phyloP scores from a whole-genome alignment of 2,113 vertebrate species.

The Hepsetus odoe region DNA sequence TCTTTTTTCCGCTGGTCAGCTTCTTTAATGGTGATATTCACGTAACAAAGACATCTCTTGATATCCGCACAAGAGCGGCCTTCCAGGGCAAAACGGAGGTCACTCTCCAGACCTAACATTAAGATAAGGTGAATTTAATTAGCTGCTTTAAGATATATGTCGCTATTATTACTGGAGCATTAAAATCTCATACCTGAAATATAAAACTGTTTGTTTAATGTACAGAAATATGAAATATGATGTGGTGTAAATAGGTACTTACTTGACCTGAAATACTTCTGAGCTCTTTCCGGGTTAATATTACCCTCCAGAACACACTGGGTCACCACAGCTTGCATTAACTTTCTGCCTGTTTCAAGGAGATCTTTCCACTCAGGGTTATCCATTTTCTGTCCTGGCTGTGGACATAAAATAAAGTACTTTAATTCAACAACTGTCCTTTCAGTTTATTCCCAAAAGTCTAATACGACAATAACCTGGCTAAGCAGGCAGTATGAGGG shows the following conservation, averaged over 20 bases:
- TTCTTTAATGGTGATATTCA: slow-evolving; percentile 67
- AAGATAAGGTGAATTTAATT: neutral
- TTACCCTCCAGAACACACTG: slow-evolving; percentile 62
- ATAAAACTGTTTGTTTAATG: too few relatives aligned
- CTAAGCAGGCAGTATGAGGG: slow-evolving; percentile 68
- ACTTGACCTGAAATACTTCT: slow-evolving; percentile 73
- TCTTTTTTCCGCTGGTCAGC: slow-evolving; percentile 36
- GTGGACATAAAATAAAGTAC: neutral
- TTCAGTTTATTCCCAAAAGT: too few relatives aligned
- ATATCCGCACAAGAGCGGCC: slow-evolving; percentile 50
- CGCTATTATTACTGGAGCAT: too few relatives aligned
- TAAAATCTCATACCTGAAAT: neutral
- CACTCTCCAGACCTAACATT: slow-evolving; percentile 70
- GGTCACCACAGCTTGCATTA: slow-evolving; percentile 64
- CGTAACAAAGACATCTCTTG: slow-evolving; percentile 72
- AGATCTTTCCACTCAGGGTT: slow-evolving; percentile 37
- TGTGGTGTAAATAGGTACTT: slow-evolving; percentile 10
- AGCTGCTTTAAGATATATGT: neutral
- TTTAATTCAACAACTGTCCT: too few relatives aligned
- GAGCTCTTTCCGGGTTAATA: slow-evolving; percentile 64
- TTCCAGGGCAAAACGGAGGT: slow-evolving; percentile 72
- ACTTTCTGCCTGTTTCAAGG: slow-evolving; percentile 54
- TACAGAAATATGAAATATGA: neutral
- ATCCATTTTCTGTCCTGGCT: slow-evolving; percentile 28
- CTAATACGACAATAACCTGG: too few relatives aligned